Evolutionary conservation across 2,888 invertebrate species (phyloP).

Genomic region (Celastrina argiolus): DNA sequence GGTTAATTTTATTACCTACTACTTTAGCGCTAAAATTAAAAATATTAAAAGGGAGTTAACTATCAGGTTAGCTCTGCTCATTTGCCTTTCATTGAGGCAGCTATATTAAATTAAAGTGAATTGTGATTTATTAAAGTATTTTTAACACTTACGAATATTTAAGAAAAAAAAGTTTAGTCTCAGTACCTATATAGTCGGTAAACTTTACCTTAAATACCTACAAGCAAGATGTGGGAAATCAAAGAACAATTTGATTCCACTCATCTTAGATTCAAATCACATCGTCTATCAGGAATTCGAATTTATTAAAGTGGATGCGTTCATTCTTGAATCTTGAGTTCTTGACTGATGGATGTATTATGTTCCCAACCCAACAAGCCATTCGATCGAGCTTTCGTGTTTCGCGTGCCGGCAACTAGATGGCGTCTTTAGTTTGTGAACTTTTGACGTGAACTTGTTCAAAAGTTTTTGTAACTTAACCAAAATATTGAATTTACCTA

Average conservation of each 20-base stretch:
- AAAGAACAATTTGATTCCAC: conserved; percentile 24
- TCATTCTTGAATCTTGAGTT: conserved; percentile 34
- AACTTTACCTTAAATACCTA: no score
- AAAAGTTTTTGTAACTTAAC: conserved; percentile 69
- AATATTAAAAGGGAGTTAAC: no score
- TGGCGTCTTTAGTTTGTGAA: conserved; percentile 62
- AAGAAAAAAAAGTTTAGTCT: no score
- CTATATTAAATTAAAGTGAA: no score
- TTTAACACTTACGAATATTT: no score
- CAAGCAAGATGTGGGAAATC: neutral
- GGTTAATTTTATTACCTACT: no score
- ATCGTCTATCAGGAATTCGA: conserved; percentile 36
- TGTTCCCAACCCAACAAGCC: conserved; percentile 43
- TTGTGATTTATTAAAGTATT: no score
- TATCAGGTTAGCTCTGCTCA: no score
- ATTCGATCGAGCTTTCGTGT: conserved; percentile 63
- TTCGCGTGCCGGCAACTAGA: conserved; percentile 60
- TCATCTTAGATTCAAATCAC: conserved; percentile 43
- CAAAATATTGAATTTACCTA: conserved; percentile 75
- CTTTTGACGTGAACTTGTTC: conserved; percentile 77
- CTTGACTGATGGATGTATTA: conserved; percentile 31
- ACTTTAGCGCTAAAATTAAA: no score
- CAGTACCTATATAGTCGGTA: no score
- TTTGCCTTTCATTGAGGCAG: no score
- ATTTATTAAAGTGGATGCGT: conserved; percentile 47